Evolutionary conservation across 2,113 vertebrate species (phyloP), one percentile per base, ranked within the genome.

Genomic region (Triplophysa siluroides): DNA sequence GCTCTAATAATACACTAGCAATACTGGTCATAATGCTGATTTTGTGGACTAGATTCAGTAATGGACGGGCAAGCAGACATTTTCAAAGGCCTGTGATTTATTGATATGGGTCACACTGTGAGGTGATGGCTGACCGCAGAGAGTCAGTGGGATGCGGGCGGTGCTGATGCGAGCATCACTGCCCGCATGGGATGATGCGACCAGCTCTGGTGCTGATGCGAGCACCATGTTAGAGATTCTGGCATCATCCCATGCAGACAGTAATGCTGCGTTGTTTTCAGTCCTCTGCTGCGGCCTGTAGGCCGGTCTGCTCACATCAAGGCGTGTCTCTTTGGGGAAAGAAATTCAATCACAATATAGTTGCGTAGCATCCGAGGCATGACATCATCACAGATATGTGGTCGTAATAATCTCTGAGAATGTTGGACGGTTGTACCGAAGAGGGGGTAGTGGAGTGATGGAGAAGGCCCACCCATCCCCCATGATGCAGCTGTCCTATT

Each of bases 401-500:
- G 75, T 77, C 62, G 21, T 52, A 33, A 65, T 26, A 61, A 62
- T 75, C 56, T 72, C 41, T 63, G 41, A 5, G 14, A 75, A 75
- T 47, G 21, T 18, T 62, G 50, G 24, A 11, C 29, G 54, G 68
- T 75, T 12, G 26, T 75, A 75, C 58, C 45, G 33, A 62, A 21
- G 13, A 33, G 24, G 45, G 43, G 23, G 77, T 1, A 52, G n/a
- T 62, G 58, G 75, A 63, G 60, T 29, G 43, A 62, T 14, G 8
- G n/a, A 41, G 70, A 38, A 47, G 63, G 62, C 8, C 45, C 23
- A 58, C 83, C 80, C 83, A 45, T 81, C 83, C 80, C 83, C 77
- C 80, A 82, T 76, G 66, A 45, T 81, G 66, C 75, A 84, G 80
- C 75, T 78, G 74, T 76, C 66, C 45, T 78, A 62, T 70, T 79